Base-by-base conservation (phyloP, 2,113 vertebrate genomes). In the Macheiramphus alcinus region DNA sequence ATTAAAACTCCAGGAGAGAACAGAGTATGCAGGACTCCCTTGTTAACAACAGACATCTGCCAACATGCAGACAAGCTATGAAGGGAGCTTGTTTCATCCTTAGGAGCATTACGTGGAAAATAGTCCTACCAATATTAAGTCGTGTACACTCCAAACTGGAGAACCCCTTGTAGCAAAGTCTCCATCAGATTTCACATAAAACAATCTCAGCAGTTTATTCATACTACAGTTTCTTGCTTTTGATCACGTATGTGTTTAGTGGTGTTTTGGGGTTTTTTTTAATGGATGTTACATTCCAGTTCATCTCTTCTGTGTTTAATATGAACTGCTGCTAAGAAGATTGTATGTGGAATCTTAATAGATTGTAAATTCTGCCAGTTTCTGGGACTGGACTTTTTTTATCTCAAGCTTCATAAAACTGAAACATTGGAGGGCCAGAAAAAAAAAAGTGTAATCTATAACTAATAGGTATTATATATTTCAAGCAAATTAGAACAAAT, bases 1-100 rank as follows among this genome's bases (percentile, higher is more conserved):
- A 95, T 91, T 91, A 72, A 90, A 93, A 93, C 90, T 94, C 70
- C 12, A 10, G 70, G 80, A 91, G 48, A 79, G 65, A 87, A 55
- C 31, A 90, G 67, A 81, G 43, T 29, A 47, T 76, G 66, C 78
- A 80, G 73, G 83, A 45, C 58, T 89, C 36, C 25, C 53, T 92
- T 84, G 84, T 81, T 91, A 96, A 79, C 83, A 89, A 71, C 76
- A 91, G 94, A 84, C 62, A 85, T 91, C 88, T 92, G 78, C 68
- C 66, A 93, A 42, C 16, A 11, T 23, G 29, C 40, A 85, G 83
- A 59, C 61, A 84, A 81, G 52, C 50, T 75, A 47, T 79, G 86
- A 80, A 75, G 17, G 43, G 38, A 83, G 34, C 38, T 82, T 78
- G 59, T 92, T 90, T 97, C 42, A 88, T 88, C 59, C 67, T 74